Evolutionary conservation across 2,113 vertebrate genomes (phyloP).

Genomic region (Corvus cornix): DNA sequence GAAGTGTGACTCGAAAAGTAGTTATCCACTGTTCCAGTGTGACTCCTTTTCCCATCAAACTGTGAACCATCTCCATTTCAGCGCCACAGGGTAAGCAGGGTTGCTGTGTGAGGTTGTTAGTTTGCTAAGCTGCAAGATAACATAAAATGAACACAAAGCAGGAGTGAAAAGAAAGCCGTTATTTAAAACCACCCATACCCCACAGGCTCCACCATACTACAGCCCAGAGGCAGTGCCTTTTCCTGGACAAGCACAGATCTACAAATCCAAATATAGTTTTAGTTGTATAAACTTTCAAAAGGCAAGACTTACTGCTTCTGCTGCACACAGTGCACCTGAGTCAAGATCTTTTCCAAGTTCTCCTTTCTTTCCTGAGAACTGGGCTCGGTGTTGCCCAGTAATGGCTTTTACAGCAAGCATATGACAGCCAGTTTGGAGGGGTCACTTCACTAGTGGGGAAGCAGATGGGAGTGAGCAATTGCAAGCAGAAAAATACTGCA

Average conservation of each 20-base stretch:
- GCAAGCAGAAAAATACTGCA: neutral
- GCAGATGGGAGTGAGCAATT: slow-evolving; percentile 10
- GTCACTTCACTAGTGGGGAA: neutral
- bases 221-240: neutral
- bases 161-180: neutral
- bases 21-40: neutral
- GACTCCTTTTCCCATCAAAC: neutral
- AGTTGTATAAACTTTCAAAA: neutral
- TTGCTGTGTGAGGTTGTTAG: neutral
- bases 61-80: neutral
- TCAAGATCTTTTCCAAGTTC: neutral
- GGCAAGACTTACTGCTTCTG: neutral
- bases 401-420: neutral
- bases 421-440: neutral
- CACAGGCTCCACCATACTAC: rapidly evolving
- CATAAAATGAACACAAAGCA: neutral
- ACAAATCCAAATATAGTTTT: neutral
- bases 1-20: neutral
- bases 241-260: neutral
- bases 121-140: neutral
- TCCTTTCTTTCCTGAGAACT: neutral
- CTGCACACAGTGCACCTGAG: neutral
- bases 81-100: neutral
- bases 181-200: neutral
- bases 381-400: neutral